Evolutionary conservation across 1,140 invertebrate genomes (phyloP).

Genomic region (Cyrtorhinus lividipennis): DNA sequence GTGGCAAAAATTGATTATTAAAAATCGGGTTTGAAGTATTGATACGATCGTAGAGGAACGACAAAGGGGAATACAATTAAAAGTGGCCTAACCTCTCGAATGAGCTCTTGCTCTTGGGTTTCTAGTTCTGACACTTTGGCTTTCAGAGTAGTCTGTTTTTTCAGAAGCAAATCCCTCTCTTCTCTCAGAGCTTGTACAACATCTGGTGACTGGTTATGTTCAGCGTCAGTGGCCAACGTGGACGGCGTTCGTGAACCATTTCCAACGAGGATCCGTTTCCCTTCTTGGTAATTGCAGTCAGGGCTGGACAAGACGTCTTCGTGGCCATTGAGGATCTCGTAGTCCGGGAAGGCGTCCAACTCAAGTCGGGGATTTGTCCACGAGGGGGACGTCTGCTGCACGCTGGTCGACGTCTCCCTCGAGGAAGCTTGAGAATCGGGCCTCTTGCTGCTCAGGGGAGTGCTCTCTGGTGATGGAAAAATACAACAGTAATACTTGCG

Average conservation of each 20-base stretch:
- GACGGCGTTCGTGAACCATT: constrained; percentile 3
- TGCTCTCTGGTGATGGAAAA: too few species aligned
- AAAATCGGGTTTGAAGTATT: too few species aligned
- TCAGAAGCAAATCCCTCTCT: constrained; percentile 38
- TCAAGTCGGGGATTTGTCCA: constrained; percentile 22
- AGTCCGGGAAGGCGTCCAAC: constrained; percentile 15
- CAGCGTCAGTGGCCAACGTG: not conserved
- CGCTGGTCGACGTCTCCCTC: not conserved
- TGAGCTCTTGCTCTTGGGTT: constrained; percentile 65
- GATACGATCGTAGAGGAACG: too few species aligned
- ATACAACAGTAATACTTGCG: too few species aligned
- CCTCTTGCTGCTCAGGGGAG: too few species aligned
- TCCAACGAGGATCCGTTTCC: not conserved
- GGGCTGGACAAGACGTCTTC: constrained; percentile 5
- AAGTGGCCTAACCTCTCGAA: constrained; percentile 60
- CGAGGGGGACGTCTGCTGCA: constrained; percentile 16
- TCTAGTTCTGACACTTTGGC: constrained; percentile 63
- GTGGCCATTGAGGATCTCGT: constrained; percentile 14
- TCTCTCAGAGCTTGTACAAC: constrained; percentile 31
- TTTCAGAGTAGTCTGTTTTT: constrained; percentile 47
- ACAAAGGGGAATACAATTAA: too few species aligned
- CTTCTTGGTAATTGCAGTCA: not conserved
- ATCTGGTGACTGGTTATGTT: constrained; percentile 1
- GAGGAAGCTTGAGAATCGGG: too few species aligned
- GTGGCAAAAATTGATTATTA: not conserved